Evolutionary conservation across 2,888 invertebrate genomes (phyloP).

Genomic region (Helicoverpa assulta): DNA sequence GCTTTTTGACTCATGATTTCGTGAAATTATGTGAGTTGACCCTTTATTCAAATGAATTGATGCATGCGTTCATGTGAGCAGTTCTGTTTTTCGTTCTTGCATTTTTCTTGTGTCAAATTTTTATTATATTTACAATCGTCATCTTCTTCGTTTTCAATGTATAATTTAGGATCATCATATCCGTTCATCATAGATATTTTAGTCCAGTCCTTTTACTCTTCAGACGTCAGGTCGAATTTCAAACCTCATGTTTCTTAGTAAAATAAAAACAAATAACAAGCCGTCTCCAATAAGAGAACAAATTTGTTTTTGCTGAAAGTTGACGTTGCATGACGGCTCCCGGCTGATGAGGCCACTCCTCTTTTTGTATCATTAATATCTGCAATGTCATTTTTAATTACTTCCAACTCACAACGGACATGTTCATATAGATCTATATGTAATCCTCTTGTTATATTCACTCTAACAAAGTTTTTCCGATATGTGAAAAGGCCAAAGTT

Average conservation of each 20-base stretch:
- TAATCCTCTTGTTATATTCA: neutral
- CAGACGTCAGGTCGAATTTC: conserved; percentile 17
- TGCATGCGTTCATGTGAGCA: neutral
- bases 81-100: conserved; percentile 13
- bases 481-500: conserved; percentile 12
- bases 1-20: conserved; percentile 17
- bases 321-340: conserved; percentile 73
- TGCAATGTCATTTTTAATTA: conserved; percentile 77
- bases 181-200: too few species aligned
- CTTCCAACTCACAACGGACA: conserved; percentile 51
- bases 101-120: neutral
- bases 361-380: conserved; percentile 71
- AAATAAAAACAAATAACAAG: conserved; percentile 22
- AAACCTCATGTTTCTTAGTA: conserved; percentile 20
- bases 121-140: neutral
- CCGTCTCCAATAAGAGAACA: conserved; percentile 57
- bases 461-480: neutral
- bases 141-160: neutral
- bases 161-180: too few species aligned
- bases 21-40: conserved; percentile 23
- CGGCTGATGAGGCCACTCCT: conserved; percentile 66
- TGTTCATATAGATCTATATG: conserved; percentile 6
- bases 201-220: conserved; percentile 1
- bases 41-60: conserved; percentile 30
- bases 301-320: conserved; percentile 73